Evolutionary conservation across 2,888 invertebrate genomes (phyloP), one percentile per base, ranked within the genome.

Genomic region (Oscheius onirici): DNA sequence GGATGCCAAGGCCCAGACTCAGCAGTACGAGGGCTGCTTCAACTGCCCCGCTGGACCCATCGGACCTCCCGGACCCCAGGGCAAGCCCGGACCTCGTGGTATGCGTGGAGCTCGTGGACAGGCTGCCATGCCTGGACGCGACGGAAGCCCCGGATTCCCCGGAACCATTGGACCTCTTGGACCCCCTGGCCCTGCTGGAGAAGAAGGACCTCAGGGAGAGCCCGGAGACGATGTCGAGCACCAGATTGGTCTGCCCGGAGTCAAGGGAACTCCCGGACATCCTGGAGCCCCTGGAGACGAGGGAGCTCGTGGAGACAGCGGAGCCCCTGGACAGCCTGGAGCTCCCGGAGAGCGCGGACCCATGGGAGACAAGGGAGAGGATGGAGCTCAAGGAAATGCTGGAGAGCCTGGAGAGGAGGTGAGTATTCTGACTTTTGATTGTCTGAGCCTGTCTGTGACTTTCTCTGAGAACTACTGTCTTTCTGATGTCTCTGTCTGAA

Each of bases 41-140:
- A 81, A 76, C 28, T 84, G 84, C 74, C 84, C 84, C 17, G 71
- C 74, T 58, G 81, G 81, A 73, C 78, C 78, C 41, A 72, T 72
- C 44, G 83, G 83, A 65, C 79, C 75, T 43, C 71, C 79, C 63
- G 80, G 70, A 73, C 67, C 66, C 28, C 13, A 40, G 43, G 76
- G 81, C 73, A 81, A 81, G 71, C 78, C 81, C 44, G 81, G 81
- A 76, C 79, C 82, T 13, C 79, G 83, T 40, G 84, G 84, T 61
- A 83, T 84, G 82, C 84, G 84, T 54, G 84, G 84, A 72, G 82
- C 84, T 15, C 80, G 84, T 51, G 84, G 84, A 73, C 84, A 83
- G 72, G 81, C 84, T 28, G 83, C 82, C 17, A 79, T 81, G 75
- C 84, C 83, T 54, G 83, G 84, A 24, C 68, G 84, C 49, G 84